These are phyloP conservation scores for Hemicentrotus pulcherrimus DNA, from an alignment of 35 echinoderm and acorn worm species.

Conservation along the genomic window DNA sequence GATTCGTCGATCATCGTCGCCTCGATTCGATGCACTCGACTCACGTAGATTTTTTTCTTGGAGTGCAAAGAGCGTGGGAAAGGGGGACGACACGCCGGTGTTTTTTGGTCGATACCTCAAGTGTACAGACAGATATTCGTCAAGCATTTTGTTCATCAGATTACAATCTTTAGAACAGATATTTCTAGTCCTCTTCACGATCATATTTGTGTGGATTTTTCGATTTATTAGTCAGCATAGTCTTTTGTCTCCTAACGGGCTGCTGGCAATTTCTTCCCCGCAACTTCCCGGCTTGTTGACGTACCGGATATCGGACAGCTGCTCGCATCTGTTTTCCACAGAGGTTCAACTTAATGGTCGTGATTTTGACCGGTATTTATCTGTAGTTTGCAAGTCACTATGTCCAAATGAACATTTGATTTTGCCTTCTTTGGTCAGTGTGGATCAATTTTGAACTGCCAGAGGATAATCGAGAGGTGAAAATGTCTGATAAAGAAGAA, in stretches of 20 bases:
- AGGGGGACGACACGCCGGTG: background rate
- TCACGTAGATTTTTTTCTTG: background rate
- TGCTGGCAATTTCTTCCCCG: background rate
- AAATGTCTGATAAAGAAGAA: slow-evolving; percentile 73
- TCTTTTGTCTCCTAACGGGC: background rate
- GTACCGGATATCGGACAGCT: slow-evolving; percentile 51
- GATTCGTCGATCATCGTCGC: background rate
- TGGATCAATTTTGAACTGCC: background rate
- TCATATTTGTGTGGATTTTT: background rate
- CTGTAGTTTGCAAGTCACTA: background rate
- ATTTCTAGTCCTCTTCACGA: background rate
- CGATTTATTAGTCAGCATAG: background rate
- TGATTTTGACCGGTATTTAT: background rate
- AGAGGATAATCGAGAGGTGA: background rate
- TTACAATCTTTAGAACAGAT: background rate
- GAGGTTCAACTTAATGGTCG: background rate
- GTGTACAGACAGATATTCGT: background rate
- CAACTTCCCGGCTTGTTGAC: slow-evolving; percentile 7
- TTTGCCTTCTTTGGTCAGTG: background rate
- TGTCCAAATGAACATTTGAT: background rate
- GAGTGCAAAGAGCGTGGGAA: slow-evolving; percentile 33
- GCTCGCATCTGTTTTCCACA: background rate
- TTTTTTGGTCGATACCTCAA: background rate
- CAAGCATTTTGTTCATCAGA: background rate
- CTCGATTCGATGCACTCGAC: background rate